Percentiles rank a stretch among this genome's conserved stretches.
These are phyloP conservation scores for Pipistrellus pipistrellus DNA, from an alignment of 2,797 vertebrate species.

Conservation along the genomic window DNA sequence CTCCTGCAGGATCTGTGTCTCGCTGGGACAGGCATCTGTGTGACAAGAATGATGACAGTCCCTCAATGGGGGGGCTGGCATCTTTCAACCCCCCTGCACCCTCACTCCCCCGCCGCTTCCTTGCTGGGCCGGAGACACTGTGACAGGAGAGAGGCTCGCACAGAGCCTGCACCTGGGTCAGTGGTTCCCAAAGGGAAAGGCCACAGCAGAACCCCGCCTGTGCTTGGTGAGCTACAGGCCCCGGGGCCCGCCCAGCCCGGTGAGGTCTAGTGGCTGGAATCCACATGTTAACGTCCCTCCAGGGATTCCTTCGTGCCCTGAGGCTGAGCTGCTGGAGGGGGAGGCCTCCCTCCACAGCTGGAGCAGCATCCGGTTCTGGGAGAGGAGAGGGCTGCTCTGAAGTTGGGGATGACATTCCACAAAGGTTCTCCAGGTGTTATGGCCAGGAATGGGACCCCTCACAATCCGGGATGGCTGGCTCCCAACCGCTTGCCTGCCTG, in stretches of 20 bases:
- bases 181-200: not conserved
- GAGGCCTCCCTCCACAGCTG: not conserved
- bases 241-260: not conserved
- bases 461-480: no score
- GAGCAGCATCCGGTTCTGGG: not conserved
- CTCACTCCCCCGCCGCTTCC: not conserved
- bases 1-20: not conserved
- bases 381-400: not conserved
- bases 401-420: not conserved
- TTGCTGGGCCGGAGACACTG: not conserved
- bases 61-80: not conserved
- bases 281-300: not conserved
- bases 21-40: not conserved
- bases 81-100: not conserved
- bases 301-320: not conserved
- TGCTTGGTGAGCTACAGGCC: not conserved
- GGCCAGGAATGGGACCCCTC: not conserved
- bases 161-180: not conserved
- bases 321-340: not conserved
- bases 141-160: not conserved
- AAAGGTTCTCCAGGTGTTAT: not conserved
- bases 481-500: no score
- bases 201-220: not conserved
- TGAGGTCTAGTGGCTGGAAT: not conserved
- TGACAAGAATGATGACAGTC: not conserved